Conservation (phyloP, 2,113 vertebrate species). For the Cromileptes altivelis region DNA sequence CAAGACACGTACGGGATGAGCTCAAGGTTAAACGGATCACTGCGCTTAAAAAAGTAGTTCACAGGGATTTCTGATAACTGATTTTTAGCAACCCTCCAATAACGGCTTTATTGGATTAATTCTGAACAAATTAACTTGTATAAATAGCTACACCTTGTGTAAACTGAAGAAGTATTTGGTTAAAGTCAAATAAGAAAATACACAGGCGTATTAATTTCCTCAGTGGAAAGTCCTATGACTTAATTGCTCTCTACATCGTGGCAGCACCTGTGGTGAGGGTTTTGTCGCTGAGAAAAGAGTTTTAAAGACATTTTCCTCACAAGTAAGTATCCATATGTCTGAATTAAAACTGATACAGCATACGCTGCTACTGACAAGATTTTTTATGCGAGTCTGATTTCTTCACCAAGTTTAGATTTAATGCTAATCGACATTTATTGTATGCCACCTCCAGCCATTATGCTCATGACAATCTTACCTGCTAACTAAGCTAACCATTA, state of each 20-base stretch:
- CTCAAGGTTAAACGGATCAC: not conserved
- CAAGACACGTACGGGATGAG: not conserved
- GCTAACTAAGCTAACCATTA: not conserved
- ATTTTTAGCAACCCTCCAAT: fast-evolving
- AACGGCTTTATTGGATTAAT: fast-evolving
- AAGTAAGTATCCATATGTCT: slow-evolving; percentile 1
- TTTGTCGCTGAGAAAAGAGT: fast-evolving
- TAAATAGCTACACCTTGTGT: fast-evolving
- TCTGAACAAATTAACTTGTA: not conserved
- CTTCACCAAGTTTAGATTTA: not conserved
- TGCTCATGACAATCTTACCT: not conserved
- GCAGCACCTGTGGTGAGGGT: not conserved
- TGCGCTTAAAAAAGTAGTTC: slow-evolving; percentile 70
- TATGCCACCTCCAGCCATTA: too few species aligned
- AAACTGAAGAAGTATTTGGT: not conserved
- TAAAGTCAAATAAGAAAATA: not conserved
- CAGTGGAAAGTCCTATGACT: slow-evolving; percentile 11
- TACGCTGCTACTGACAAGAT: not conserved
- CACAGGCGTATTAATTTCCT: slow-evolving; percentile 37
- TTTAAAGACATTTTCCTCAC: fast-evolving
- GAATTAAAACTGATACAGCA: not conserved
- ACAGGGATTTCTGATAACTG: not conserved
- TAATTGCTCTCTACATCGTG: too few species aligned
- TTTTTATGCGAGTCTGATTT: not conserved
- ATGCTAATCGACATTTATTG: not conserved